Conservation (phyloP, 64 coral and sea anemone genomes). For the Actinia tenebrosa region DNA sequence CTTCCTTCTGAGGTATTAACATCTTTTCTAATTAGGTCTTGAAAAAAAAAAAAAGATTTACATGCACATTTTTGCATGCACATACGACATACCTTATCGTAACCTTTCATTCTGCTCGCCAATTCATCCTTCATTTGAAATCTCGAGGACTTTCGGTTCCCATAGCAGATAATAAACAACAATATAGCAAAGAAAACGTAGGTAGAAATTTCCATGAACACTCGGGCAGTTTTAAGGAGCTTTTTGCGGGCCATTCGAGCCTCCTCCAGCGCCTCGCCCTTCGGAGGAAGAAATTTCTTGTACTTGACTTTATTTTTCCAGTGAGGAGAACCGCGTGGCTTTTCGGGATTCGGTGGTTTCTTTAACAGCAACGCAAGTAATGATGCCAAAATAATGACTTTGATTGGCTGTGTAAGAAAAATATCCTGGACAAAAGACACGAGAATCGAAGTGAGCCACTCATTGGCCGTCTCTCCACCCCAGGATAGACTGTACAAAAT, state of each 20-base stretch:
- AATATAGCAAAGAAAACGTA: constrained; percentile 38
- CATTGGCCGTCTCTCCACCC: constrained; percentile 72
- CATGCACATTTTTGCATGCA: too few relatives aligned
- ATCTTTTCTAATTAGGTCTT: too few relatives aligned
- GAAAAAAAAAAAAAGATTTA: too few relatives aligned
- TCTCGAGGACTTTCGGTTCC: constrained; percentile 42
- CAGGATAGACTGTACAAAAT: constrained; percentile 84
- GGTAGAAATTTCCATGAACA: constrained; percentile 21
- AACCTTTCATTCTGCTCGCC: constrained; percentile 7
- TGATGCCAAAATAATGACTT: constrained; percentile 50
- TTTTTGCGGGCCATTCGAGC: constrained; percentile 25
- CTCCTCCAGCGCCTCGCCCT: constrained; percentile 21
- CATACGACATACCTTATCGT: constrained; percentile 35
- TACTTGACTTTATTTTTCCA: constrained; percentile 32
- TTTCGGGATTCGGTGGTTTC: constrained; percentile 54
- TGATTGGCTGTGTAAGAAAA: constrained; percentile 78
- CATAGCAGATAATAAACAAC: constrained; percentile 56
- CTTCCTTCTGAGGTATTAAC: too few relatives aligned
- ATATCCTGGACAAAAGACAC: constrained; percentile 82
- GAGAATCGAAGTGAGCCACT: constrained; percentile 71
- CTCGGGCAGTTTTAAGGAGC: not conserved
- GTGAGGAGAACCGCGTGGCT: constrained; percentile 31
- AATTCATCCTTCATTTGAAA: constrained; percentile 35
- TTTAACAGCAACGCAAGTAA: constrained; percentile 65
- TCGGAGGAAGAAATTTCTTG: constrained; percentile 18